Evolutionary conservation across 2,888 invertebrate species (phyloP).

Genomic region (Melieria crassipennis): DNA sequence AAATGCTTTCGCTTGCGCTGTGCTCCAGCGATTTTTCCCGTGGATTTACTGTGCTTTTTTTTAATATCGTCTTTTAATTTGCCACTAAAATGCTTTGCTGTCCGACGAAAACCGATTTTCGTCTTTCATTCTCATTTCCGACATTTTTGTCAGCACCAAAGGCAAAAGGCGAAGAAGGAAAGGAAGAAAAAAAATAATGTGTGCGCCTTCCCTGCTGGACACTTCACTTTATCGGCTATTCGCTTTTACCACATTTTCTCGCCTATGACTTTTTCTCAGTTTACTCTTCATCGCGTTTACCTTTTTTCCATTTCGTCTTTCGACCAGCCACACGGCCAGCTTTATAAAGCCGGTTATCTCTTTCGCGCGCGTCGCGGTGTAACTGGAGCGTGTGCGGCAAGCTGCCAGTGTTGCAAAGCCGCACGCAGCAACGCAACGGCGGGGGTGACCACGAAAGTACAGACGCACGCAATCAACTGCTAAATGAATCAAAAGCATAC

Average conservation of each 20-base stretch:
- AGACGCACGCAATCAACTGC: background rate
- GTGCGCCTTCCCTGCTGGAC: conserved; percentile 19
- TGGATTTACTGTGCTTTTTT: conserved; percentile 27
- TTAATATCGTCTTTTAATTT: conserved; percentile 21
- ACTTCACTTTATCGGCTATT: conserved; percentile 15
- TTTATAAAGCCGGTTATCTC: background rate
- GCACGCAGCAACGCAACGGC: background rate
- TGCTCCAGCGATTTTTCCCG: conserved; percentile 13
- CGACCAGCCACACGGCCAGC: background rate
- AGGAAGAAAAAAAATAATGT: conserved; percentile 22
- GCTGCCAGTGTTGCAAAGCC: background rate
- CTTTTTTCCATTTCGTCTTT: conserved; percentile 20
- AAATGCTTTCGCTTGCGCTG: conserved; percentile 14
- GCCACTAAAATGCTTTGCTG: background rate
- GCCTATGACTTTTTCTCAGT: conserved; percentile 7
- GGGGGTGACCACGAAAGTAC: background rate
- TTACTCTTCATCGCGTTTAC: conserved; percentile 19
- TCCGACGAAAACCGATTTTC: conserved; percentile 19
- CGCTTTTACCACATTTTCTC: background rate
- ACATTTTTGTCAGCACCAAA: conserved; percentile 37
- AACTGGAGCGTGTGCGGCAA: background rate
- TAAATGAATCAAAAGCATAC: background rate
- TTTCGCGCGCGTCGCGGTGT: background rate
- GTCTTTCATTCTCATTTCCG: conserved; percentile 37
- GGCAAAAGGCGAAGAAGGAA: conserved; percentile 2